Evolutionary conservation across 2,888 invertebrate genomes (phyloP), one percentile per base, ranked within the genome.

Genomic region (Geotrupes spiniger): DNA sequence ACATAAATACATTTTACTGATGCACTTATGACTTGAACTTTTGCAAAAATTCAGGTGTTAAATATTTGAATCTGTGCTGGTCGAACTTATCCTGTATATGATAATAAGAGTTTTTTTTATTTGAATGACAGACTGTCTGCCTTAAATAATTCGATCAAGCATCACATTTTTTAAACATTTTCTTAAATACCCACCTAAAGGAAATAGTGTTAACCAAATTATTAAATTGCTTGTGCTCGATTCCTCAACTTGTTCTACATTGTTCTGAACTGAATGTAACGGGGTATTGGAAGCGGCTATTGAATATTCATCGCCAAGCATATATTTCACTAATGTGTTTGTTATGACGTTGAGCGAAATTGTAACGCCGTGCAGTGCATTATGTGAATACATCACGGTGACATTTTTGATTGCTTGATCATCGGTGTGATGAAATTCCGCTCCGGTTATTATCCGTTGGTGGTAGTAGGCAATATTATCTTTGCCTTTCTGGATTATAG

Each of bases 331-430:
- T 36, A 79, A 57, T 1, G 73, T 63, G 52, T 78, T 77, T 52
- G 74, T 74, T 2, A 78, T 53, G 26, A 79, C 55, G 63, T 80
- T 80, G 2, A 78, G 51, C 1, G 79, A 70, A 43, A 77, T 75
- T 1, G 78, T 77, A 1, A 76, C 72, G 38, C 77, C 76, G 52
- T 81, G 81, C 9, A 74, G 57, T 2, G 78, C 75, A 51, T 72
- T 71, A 40, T 68, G 66, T 0, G 78, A 78, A 60, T 74, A 79
- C 52, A 75, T 63, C 1, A 76, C 60, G 49, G 69, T 60, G 26
- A 67, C 44, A 2, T 63, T 21, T 15, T 39, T 33, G 4, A 44
- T 27, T 1, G 14, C 25, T n/a, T 14, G 25, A 6, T 21, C 21
- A 15, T 31, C 16, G 27, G 25, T 36, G 1, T 38, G 49, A 2